A percentile compares a stretch with the other conserved stretches of the same genome.
These are phyloP conservation scores for Diachasma alloeum DNA, from an alignment of 1,140 invertebrate genomes.

Conservation along the genomic window DNA sequence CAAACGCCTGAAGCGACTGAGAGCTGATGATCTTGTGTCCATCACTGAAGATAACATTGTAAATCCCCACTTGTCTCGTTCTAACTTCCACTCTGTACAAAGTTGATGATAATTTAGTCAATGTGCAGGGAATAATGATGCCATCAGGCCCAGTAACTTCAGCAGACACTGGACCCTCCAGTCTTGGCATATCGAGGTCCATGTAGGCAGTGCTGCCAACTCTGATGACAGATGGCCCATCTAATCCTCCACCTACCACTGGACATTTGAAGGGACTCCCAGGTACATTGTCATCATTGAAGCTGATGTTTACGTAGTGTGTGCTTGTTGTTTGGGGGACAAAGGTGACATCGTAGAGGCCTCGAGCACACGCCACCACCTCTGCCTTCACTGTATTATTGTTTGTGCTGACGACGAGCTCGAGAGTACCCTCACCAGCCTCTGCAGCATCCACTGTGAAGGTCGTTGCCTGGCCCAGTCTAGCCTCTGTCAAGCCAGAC, in stretches of 20 bases:
- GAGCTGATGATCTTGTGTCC: slow-evolving; percentile 67
- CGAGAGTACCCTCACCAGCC: slow-evolving; percentile 94
- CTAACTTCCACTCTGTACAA: slow-evolving; percentile 68
- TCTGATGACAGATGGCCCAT: slow-evolving; percentile 62
- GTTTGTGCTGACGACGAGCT: slow-evolving; percentile 91
- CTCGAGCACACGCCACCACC: slow-evolving; percentile 88
- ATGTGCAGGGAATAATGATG: slow-evolving; percentile 64
- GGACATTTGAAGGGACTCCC: slow-evolving; percentile 86
- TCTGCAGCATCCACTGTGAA: slow-evolving; percentile 95
- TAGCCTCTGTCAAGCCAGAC: slow-evolving; percentile 59
- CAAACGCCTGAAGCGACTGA: slow-evolving; percentile 83
- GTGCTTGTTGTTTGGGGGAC: slow-evolving; percentile 88
- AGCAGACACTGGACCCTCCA: slow-evolving; percentile 56
- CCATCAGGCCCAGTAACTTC: slow-evolving; percentile 69
- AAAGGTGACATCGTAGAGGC: slow-evolving; percentile 96
- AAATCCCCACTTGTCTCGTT: slow-evolving; percentile 70
- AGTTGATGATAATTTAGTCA: slow-evolving; percentile 64
- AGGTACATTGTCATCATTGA: slow-evolving; percentile 93
- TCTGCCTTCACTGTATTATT: slow-evolving; percentile 88
- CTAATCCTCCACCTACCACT: slow-evolving; percentile 60
- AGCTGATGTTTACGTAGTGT: slow-evolving; percentile 95
- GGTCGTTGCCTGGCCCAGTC: slow-evolving; percentile 83
- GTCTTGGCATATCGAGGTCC: slow-evolving; percentile 63
- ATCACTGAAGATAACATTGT: slow-evolving; percentile 69
- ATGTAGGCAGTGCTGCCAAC: slow-evolving; percentile 66